Evolutionary conservation across 2,113 vertebrate genomes (phyloP), one percentile per base, ranked within the genome.

Genomic region (Motacilla tschutschensis): DNA sequence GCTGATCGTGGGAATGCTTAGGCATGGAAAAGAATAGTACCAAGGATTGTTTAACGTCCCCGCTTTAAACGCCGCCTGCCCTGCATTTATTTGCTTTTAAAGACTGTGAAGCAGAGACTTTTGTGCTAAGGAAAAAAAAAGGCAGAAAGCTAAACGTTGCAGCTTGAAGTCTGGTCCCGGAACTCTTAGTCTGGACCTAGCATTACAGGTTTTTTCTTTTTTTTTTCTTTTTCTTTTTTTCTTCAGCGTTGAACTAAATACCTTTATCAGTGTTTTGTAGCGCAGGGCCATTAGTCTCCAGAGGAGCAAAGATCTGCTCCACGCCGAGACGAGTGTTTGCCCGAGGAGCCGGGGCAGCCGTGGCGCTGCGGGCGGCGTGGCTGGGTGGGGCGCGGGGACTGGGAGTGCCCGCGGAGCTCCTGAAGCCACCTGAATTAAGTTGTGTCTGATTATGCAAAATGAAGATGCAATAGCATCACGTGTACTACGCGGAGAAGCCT

Each of bases 221-320:
- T 16, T 18, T 18, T 29, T 51, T 29, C 20, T n/a, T n/a, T 20
- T n/a, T n/a, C 21, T 20, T 10, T 36, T 33, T 9, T 54, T 31
- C 3, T 48, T 48, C 31, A 7, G 8, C 14, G 44, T 50, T 44
- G 21, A 48, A 22, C 50, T 19, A 15, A 20, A 16, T 38, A 6
- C 18, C 16, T 69, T 70, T 72, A 46, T 55, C 66, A 25, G 46
- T n/a, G 28, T 25, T 48, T 60, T 28, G 40, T 57, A 36, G 33
- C 13, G 14, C 19, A 29, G 38, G 57, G 33, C 31, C 33, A 0
- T 59, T 14, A 6, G 28, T 40, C 11, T 63, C 3, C 3, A 1
- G 62, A 40, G 74, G 47, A 78, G 81, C 77, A 31, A 8, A 75
- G 81, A 63, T 47, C 19, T 78, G 40, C 41, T 18, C 12, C 17